phyloP scores from a whole-genome alignment of 2,113 vertebrate genomes.

The Dolichotis patagonum region DNA sequence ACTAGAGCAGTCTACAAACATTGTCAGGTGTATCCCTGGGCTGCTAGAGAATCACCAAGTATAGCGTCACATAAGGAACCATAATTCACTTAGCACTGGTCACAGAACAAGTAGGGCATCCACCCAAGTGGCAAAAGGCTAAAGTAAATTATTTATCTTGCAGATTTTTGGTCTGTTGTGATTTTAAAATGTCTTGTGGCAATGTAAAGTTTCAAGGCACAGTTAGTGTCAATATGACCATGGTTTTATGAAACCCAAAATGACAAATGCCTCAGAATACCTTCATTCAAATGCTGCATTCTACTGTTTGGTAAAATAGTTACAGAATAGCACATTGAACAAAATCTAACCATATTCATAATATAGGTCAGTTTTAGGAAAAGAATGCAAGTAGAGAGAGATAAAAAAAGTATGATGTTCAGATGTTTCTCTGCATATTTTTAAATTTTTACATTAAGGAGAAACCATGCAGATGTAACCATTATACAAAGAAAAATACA shows the following conservation, averaged over 20 bases:
- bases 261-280: not conserved
- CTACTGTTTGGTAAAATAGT: not conserved
- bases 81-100: not conserved
- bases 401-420: not conserved
- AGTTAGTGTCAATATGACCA: not conserved
- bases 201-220: not conserved
- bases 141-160: constrained; percentile 13
- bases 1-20: not conserved
- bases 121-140: not conserved
- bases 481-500: not conserved
- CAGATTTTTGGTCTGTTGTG: not conserved
- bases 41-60: not conserved
- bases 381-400: not conserved
- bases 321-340: not conserved
- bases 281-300: not conserved
- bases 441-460: not conserved
- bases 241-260: not conserved
- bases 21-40: not conserved
- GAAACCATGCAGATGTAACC: not conserved
- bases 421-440: not conserved
- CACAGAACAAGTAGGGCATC: not conserved
- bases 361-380: not conserved
- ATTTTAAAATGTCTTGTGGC: not conserved
- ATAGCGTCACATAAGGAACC: not conserved
- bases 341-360: not conserved